phyloP scores from a whole-genome alignment of 2,888 invertebrate genomes.

The Hymenopus coronatus region DNA sequence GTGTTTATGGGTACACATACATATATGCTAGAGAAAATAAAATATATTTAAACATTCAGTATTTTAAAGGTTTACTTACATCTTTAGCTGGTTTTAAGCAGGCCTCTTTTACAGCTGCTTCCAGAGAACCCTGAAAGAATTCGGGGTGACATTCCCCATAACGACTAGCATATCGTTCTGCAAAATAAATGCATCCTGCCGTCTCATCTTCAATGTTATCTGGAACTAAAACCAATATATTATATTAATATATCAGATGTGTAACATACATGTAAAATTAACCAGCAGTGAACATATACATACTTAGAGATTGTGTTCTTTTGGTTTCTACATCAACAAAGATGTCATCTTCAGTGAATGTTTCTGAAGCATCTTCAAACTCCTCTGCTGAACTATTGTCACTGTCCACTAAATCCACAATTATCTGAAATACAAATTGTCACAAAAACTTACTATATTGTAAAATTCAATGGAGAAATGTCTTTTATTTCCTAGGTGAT shows the following conservation, averaged over 20 bases:
- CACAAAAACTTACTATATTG: conserved; percentile 46
- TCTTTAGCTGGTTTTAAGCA: conserved; percentile 87
- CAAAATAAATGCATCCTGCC: conserved; percentile 81
- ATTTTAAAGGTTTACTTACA: conserved; percentile 52
- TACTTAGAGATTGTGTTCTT: conserved; percentile 74
- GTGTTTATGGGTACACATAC: too few species aligned
- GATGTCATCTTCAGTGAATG: conserved; percentile 83
- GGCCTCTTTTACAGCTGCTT: conserved; percentile 87
- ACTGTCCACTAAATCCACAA: conserved; percentile 65
- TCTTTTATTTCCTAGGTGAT: not conserved
- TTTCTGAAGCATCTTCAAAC: conserved; percentile 80
- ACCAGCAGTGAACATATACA: conserved; percentile 41
- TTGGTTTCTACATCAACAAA: conserved; percentile 74
- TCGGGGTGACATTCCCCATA: conserved; percentile 85
- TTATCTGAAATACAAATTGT: conserved; percentile 48
- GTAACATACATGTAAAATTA: not conserved
- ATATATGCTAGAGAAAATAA: too few species aligned
- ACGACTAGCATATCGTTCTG: conserved; percentile 78
- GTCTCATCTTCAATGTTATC: conserved; percentile 83
- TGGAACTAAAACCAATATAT: conserved; percentile 63
- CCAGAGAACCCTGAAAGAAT: conserved; percentile 88
- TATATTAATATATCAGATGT: not conserved
- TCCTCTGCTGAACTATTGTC: conserved; percentile 78
- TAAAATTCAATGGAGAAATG: conserved; percentile 37
- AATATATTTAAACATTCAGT: too few species aligned